Evolutionary conservation across 2,113 vertebrate genomes (phyloP).

Genomic region (Neoarius graeffei): DNA sequence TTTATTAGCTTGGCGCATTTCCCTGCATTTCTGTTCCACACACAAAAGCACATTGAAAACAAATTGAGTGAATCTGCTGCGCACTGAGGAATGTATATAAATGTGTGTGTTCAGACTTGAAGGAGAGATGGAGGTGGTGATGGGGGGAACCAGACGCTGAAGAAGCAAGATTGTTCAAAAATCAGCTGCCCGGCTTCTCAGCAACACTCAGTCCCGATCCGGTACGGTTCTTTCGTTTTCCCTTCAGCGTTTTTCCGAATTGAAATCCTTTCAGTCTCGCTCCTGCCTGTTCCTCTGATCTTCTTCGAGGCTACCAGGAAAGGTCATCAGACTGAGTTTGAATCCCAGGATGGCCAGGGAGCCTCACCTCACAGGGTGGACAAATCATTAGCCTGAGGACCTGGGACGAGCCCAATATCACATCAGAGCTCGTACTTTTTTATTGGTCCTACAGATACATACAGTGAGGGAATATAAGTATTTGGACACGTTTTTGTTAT

Average conservation of each 20-base stretch:
- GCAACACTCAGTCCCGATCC: neutral
- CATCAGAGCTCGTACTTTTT: neutral
- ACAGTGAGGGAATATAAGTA: neutral
- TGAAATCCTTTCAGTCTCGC: neutral
- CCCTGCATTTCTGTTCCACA: slow-evolving; percentile 47
- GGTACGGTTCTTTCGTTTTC: neutral
- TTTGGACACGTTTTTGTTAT: neutral
- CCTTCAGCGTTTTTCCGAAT: neutral
- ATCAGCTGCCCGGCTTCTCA: neutral
- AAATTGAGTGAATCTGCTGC: slow-evolving; percentile 57
- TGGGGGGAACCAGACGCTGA: slow-evolving; percentile 3
- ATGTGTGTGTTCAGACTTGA: slow-evolving; percentile 36
- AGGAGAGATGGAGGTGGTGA: slow-evolving; percentile 10
- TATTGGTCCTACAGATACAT: neutral
- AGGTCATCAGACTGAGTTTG: too few species aligned
- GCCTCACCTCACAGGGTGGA: neutral
- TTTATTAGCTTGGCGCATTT: slow-evolving; percentile 42
- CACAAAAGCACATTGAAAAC: slow-evolving; percentile 57
- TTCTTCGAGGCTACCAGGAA: too few species aligned
- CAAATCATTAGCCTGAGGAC: neutral
- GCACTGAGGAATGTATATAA: slow-evolving; percentile 47
- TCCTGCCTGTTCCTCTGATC: neutral
- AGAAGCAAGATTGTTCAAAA: slow-evolving; percentile 39
- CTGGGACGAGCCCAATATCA: neutral
- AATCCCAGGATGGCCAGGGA: neutral